Evolutionary conservation across 2,797 vertebrate genomes (phyloP).

Genomic region (Scomberomorus guttatus): DNA sequence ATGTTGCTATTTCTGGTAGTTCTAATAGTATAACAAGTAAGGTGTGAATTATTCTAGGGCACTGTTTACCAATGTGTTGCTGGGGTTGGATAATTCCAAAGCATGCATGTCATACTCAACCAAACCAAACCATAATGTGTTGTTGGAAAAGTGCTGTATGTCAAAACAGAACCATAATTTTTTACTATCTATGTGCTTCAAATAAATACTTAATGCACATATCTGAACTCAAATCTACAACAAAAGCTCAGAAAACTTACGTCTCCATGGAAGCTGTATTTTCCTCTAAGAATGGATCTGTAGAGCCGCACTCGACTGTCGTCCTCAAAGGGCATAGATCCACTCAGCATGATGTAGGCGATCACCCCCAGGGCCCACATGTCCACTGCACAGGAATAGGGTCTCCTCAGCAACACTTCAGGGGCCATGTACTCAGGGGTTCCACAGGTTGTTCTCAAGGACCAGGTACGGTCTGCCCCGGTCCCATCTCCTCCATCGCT

Average conservation of each 20-base stretch:
- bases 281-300: constrained; percentile 74
- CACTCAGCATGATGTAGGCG: constrained; percentile 78
- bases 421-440: constrained; percentile 81
- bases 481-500: not conserved
- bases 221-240: not conserved
- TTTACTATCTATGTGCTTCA: no score
- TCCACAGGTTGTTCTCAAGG: constrained; percentile 58
- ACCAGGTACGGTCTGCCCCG: constrained; percentile 38
- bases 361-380: constrained; percentile 82
- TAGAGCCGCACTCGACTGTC: constrained; percentile 69
- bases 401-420: constrained; percentile 73
- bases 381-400: constrained; percentile 72
- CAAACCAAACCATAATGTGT: constrained; percentile 18
- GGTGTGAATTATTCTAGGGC: constrained; percentile 9
- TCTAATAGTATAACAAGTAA: constrained; percentile 18
- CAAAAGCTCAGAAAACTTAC: constrained; percentile 55
- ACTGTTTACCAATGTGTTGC: constrained; percentile 3
- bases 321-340: constrained; percentile 81
- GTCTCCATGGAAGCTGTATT: constrained; percentile 76
- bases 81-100: constrained; percentile 20
- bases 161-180: constrained; percentile 6
- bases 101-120: not conserved
- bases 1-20: constrained; percentile 15
- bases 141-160: not conserved
- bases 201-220: not conserved